Conservation (phyloP, 2,113 vertebrate genomes). For the Suncus etruscus region DNA sequence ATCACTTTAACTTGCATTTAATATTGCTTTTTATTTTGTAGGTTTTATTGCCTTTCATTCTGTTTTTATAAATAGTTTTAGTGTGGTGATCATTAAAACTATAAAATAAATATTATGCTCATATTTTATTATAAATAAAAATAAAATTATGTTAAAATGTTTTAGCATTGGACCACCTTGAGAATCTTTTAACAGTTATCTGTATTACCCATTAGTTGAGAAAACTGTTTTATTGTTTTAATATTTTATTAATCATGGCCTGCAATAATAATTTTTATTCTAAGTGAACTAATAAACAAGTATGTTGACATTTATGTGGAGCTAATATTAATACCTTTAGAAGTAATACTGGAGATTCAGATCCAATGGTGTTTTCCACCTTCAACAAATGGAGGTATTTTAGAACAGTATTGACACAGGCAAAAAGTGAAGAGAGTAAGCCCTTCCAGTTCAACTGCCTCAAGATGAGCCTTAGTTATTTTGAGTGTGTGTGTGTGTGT, state of each 20-base stretch:
- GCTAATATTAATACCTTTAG: not conserved
- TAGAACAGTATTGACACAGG: not conserved
- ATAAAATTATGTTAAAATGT: not conserved
- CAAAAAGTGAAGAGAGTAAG: too few relatives aligned
- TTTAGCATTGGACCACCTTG: not conserved
- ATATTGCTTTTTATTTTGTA: not conserved
- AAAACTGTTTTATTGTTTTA: not conserved
- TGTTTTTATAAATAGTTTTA: slow-evolving; percentile 1
- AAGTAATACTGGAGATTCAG: not conserved
- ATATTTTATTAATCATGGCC: not conserved
- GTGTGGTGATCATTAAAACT: not conserved
- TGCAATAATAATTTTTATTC: not conserved
- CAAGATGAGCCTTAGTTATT: not conserved
- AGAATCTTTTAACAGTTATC: not conserved
- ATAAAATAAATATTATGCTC: not conserved
- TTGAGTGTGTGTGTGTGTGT: too few relatives aligned
- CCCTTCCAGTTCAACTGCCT: fast-evolving
- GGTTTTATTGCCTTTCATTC: slow-evolving; percentile 28
- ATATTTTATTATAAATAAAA: slow-evolving; percentile 2
- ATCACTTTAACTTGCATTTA: not conserved
- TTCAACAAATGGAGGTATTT: not conserved
- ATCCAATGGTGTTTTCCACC: not conserved
- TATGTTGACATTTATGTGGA: not conserved
- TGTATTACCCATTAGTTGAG: not conserved
- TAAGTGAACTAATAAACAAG: not conserved